Conservation (phyloP, 2,113 vertebrate genomes). For the Steatornis caripensis region DNA sequence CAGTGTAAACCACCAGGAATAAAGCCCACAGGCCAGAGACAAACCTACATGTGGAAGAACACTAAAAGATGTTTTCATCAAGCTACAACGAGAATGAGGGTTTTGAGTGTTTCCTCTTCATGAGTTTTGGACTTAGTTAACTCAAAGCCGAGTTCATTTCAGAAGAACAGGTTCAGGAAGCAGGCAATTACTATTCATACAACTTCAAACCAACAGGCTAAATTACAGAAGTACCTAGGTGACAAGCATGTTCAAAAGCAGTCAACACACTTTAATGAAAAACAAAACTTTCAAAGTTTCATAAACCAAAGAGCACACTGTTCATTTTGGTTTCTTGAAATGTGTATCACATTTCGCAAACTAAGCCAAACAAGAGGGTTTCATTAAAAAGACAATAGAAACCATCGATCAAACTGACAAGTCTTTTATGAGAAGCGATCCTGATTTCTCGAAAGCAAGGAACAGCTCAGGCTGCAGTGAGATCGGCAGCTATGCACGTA, state of each 20-base stretch:
- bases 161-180: background rate
- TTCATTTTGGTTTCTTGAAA: background rate
- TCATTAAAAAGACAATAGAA: background rate
- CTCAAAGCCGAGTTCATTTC: background rate
- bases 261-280: background rate
- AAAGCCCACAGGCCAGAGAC: background rate
- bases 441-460: constrained; percentile 47
- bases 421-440: background rate
- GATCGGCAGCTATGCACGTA: constrained; percentile 59
- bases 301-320: background rate
- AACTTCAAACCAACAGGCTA: background rate
- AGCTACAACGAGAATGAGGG: background rate
- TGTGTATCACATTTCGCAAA: background rate
- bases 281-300: background rate
- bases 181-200: background rate
- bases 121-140: background rate
- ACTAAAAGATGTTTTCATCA: background rate
- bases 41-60: background rate
- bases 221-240: background rate
- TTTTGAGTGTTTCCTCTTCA: background rate
- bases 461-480: constrained; percentile 71
- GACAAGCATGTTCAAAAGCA: background rate
- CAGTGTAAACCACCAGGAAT: background rate
- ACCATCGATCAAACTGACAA: background rate
- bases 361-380: background rate